These are phyloP conservation scores for Cavia aperea DNA, from an alignment of 2,113 vertebrate species.

Conservation along the genomic window DNA sequence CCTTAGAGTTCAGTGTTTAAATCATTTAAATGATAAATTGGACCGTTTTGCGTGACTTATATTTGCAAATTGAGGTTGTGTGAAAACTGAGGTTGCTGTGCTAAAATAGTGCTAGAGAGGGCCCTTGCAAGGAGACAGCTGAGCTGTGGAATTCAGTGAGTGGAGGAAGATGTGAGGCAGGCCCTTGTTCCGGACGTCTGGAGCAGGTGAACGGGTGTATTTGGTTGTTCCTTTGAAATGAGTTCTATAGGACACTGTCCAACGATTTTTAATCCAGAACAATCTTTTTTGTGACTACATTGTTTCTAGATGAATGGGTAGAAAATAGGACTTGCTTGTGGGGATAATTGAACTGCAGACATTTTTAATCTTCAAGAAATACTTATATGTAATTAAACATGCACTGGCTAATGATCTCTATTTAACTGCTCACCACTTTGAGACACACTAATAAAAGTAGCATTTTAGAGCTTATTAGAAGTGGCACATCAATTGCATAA, in stretches of 20 bases:
- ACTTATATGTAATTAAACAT: constrained; percentile 50
- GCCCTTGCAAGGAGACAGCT: background rate
- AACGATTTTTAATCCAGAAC: constrained; percentile 29
- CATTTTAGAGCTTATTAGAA: constrained; percentile 34
- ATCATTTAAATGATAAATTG: background rate
- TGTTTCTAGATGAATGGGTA: constrained; percentile 39
- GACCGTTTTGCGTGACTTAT: background rate
- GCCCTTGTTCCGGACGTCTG: background rate
- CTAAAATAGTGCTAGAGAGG: background rate
- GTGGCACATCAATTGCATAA: background rate
- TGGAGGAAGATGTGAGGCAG: background rate
- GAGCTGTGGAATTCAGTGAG: background rate
- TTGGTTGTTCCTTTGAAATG: background rate
- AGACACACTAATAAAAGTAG: constrained; percentile 38
- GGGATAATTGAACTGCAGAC: constrained; percentile 33
- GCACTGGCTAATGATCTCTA: constrained; percentile 47
- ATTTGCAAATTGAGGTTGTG: background rate
- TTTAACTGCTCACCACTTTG: constrained; percentile 39
- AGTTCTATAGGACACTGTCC: background rate
- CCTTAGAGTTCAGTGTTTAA: background rate
- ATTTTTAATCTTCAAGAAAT: constrained; percentile 54
- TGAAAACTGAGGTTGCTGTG: background rate
- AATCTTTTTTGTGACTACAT: constrained; percentile 12
- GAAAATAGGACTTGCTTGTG: constrained; percentile 16
- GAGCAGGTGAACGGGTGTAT: background rate